Percentiles rank a stretch among this genome's conserved stretches.
These are phyloP conservation scores for Tuta absoluta DNA, from an alignment of 2,888 invertebrate species.

Conservation along the genomic window DNA sequence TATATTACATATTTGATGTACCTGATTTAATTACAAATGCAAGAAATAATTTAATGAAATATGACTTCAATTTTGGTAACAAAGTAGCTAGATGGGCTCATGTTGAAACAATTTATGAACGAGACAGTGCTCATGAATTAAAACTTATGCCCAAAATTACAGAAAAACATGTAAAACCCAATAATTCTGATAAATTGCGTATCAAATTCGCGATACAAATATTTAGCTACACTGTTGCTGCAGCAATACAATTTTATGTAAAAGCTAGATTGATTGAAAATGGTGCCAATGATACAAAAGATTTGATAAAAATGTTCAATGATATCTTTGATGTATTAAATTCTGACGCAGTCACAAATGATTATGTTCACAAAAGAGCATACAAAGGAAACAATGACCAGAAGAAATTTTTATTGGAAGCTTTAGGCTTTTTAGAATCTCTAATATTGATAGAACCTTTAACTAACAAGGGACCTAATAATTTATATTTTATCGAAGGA, in stretches of 20 bases:
- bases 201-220: conserved; percentile 15
- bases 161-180: conserved; percentile 19
- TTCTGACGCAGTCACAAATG: conserved; percentile 9
- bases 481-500: conserved; percentile 18
- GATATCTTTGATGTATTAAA: conserved; percentile 21
- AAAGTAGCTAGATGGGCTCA: conserved; percentile 16
- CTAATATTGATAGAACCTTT: conserved; percentile 12
- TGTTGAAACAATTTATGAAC: conserved; percentile 18
- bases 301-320: conserved; percentile 15
- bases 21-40: conserved; percentile 15
- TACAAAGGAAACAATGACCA: conserved; percentile 19
- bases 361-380: conserved; percentile 20
- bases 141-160: conserved; percentile 21
- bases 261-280: conserved; percentile 18
- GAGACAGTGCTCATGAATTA: conserved; percentile 17
- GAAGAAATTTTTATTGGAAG: conserved; percentile 15
- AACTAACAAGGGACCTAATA: not conserved
- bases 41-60: conserved; percentile 22
- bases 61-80: conserved; percentile 20
- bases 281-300: conserved; percentile 16
- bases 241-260: conserved; percentile 14
- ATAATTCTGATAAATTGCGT: conserved; percentile 13
- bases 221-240: conserved; percentile 20
- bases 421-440: conserved; percentile 12
- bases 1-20: conserved; percentile 23